Conservation (phyloP, 2,113 vertebrate genomes). For the Ptilonorhynchus violaceus region DNA sequence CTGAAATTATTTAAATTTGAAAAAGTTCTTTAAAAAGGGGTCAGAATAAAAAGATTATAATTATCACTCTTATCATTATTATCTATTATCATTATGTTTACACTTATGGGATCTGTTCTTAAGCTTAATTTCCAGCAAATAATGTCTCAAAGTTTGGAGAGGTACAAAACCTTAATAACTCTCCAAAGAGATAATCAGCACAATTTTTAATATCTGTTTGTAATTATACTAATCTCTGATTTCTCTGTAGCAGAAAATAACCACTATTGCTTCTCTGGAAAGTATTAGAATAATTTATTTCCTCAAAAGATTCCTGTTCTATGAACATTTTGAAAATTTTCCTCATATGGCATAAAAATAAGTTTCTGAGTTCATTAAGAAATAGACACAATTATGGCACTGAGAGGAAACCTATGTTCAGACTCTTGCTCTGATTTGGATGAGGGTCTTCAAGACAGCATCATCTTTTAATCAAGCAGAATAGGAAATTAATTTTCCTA, state of each 20-base stretch:
- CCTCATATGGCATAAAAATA: background rate
- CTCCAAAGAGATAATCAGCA: background rate
- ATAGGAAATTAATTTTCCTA: background rate
- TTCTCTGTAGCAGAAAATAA: background rate
- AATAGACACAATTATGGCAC: background rate
- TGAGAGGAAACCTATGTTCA: background rate
- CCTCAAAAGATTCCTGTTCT: background rate
- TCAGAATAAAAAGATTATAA: background rate
- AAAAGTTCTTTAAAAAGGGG: background rate
- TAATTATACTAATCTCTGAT: background rate
- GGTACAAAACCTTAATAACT: background rate
- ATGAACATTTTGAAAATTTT: background rate
- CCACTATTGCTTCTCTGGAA: background rate
- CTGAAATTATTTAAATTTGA: background rate
- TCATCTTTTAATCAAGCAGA: background rate
- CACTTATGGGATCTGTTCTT: background rate
- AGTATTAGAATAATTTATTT: background rate
- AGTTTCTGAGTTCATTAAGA: background rate
- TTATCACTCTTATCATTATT: background rate
- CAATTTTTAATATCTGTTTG: background rate
- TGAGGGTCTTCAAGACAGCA: background rate
- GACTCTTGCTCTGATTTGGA: background rate
- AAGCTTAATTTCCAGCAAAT: background rate
- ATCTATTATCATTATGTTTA: background rate
- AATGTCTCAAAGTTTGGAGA: background rate